A percentile compares a stretch with the other conserved stretches of the same genome.
Evolutionary conservation across 1,140 invertebrate genomes (phyloP).

Genomic region (Mactra quadrangularis): DNA sequence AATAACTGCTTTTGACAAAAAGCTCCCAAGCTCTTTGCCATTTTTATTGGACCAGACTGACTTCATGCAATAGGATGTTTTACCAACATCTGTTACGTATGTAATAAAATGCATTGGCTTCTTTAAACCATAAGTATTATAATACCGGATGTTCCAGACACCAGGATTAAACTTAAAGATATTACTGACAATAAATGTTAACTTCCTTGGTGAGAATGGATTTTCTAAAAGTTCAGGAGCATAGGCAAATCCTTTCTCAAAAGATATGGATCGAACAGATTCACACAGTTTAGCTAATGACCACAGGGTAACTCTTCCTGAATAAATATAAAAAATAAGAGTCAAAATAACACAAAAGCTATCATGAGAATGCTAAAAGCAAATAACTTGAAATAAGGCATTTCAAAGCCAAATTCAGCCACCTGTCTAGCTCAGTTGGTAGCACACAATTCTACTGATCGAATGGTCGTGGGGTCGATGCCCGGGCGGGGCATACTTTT

Average conservation of each 20-base stretch:
- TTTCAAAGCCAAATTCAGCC: too few species aligned
- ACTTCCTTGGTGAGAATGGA: background rate
- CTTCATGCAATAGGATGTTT: constrained; percentile 1
- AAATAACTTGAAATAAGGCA: background rate
- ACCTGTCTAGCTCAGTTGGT: too few species aligned
- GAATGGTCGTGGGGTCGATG: too few species aligned
- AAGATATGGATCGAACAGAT: background rate
- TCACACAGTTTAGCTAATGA: background rate
- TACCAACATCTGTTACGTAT: constrained; percentile 1
- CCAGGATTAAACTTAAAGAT: background rate
- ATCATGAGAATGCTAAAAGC: background rate
- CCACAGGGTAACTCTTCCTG: background rate
- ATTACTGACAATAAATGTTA: background rate
- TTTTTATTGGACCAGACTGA: background rate
- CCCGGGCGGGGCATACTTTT: too few species aligned
- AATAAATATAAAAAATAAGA: background rate
- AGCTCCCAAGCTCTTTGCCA: background rate
- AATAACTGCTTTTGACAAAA: background rate
- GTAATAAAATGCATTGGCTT: background rate
- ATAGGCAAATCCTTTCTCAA: background rate
- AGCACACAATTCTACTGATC: too few species aligned
- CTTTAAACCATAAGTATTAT: background rate
- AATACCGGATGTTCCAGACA: background rate
- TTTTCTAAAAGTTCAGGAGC: background rate
- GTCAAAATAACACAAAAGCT: background rate